Percentiles rank a stretch among this genome's conserved stretches.
Conservation (phyloP, 2,113 vertebrate species). For the Microtus pennsylvanicus region DNA sequence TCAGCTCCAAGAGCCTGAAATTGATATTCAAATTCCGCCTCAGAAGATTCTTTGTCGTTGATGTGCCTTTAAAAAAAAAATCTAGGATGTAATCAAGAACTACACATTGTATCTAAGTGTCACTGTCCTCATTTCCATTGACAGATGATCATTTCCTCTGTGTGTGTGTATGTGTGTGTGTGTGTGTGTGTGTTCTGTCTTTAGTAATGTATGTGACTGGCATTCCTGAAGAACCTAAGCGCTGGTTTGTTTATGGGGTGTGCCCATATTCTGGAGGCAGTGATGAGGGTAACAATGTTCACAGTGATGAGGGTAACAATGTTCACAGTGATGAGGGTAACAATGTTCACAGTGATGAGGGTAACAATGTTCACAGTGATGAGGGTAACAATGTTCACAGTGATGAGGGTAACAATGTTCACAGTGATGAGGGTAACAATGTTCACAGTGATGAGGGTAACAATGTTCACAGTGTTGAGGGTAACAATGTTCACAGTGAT, state of each 20-base stretch:
- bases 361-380: background rate
- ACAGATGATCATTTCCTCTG: background rate
- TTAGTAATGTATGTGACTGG: background rate
- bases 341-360: background rate
- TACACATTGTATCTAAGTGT: background rate
- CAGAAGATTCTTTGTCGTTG: conserved; percentile 8
- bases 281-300: background rate
- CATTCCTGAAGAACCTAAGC: background rate
- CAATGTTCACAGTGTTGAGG: background rate
- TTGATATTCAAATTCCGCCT: background rate
- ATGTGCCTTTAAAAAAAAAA: background rate
- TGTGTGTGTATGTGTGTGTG: background rate
- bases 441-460: background rate
- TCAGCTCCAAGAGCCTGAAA: background rate
- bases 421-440: background rate
- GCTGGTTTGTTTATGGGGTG: background rate
- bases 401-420: background rate
- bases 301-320: background rate
- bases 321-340: background rate
- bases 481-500: background rate
- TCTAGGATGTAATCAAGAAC: conserved; percentile 3
- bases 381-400: background rate
- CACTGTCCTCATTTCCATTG: background rate
- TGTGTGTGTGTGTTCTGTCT: background rate
- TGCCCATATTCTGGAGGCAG: background rate